These are phyloP conservation scores for Doryteuthis pealeii DNA, from an alignment of 1,140 invertebrate genomes.

Conservation along the genomic window DNA sequence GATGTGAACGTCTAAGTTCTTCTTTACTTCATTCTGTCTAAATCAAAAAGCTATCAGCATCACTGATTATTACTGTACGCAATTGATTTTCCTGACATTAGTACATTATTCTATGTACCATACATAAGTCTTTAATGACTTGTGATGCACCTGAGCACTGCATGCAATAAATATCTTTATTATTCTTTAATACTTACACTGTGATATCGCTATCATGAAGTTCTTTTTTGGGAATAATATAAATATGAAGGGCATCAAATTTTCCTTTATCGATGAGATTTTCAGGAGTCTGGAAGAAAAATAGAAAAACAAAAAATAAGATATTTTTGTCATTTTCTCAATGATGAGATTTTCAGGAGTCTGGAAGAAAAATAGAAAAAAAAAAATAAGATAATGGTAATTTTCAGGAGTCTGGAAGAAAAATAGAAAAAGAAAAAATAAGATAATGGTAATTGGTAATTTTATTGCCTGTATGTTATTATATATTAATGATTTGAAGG, in stretches of 20 bases:
- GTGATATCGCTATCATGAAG: conserved; percentile 86
- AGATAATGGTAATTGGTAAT: no score
- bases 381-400: conserved; percentile 64
- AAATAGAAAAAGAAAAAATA: conserved; percentile 12
- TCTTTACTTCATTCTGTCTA: no score
- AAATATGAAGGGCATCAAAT: conserved; percentile 91
- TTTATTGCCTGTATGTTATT: no score
- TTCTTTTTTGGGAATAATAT: conserved; percentile 93
- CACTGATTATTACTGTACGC: no score
- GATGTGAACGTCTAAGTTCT: no score
- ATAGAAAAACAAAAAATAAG: conserved; percentile 6
- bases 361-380: conserved; percentile 37
- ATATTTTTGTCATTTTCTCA: not conserved
- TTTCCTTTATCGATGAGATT: conserved; percentile 86
- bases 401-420: conserved; percentile 65
- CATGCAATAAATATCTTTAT: no score
- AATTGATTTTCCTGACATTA: no score
- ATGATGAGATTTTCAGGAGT: conserved; percentile 75
- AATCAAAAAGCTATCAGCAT: no score
- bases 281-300: conserved; percentile 60
- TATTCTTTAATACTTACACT: conserved; percentile 72
- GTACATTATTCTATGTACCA: no score
- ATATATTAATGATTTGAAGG: no score
- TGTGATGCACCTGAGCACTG: no score
- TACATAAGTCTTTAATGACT: no score